A percentile compares a stretch with the other conserved stretches of the same genome.
Evolutionary conservation across 2,888 invertebrate species (phyloP).

Genomic region (Acanthosepion lycidas): DNA sequence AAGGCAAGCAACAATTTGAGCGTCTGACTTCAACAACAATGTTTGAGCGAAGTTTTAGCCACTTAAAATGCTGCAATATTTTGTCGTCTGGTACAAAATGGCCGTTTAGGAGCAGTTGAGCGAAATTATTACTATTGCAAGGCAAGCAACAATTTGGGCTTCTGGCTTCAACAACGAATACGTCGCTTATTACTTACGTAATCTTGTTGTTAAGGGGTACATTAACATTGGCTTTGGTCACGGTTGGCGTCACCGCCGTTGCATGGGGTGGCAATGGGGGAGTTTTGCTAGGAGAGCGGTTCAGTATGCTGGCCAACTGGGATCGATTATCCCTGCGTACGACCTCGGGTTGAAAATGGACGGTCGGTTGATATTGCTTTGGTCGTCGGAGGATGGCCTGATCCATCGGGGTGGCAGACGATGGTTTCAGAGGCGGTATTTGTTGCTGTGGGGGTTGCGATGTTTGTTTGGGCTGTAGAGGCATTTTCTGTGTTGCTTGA

Average conservation of each 20-base stretch:
- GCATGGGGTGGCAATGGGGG: neutral
- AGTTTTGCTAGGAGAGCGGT: neutral
- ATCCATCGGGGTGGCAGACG: neutral
- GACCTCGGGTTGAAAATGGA: conserved; percentile 23
- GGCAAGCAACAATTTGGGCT: neutral
- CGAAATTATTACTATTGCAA: neutral
- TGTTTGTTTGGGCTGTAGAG: neutral
- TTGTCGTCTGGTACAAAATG: neutral
- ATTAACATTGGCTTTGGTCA: neutral
- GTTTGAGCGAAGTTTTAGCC: neutral
- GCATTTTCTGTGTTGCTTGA: neutral
- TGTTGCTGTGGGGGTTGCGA: neutral
- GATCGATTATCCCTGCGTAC: neutral
- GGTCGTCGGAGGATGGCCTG: neutral
- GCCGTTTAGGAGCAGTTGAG: neutral
- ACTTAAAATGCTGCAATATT: neutral
- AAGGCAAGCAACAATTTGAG: neutral
- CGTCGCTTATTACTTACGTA: neutral
- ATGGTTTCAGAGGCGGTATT: neutral
- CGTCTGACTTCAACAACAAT: neutral
- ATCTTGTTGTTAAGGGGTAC: neutral
- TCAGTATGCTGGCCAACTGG: neutral
- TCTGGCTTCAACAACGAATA: neutral
- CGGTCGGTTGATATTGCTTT: conserved; percentile 45
- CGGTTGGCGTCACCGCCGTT: neutral